A percentile compares a stretch with the other conserved stretches of the same genome.
Conservation (phyloP, 2,113 vertebrate genomes). For the Aegypius monachus region DNA sequence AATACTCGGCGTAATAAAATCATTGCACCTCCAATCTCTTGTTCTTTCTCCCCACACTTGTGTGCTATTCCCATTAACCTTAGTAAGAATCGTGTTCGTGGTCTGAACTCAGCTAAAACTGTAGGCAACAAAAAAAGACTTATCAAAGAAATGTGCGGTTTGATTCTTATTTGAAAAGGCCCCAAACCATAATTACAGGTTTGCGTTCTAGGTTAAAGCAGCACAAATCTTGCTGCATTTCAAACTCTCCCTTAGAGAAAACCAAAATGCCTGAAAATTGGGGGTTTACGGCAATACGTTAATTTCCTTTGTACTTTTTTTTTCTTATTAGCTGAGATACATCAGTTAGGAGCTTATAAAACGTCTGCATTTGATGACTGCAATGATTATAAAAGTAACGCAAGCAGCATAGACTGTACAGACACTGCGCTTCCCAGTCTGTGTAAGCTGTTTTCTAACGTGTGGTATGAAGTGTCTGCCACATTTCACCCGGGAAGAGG, state of each 20-base stretch:
- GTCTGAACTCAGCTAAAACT: not conserved
- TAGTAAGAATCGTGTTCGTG: not conserved
- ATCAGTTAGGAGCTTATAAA: not conserved
- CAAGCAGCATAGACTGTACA: not conserved
- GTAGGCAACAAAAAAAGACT: not conserved
- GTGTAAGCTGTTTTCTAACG: not conserved
- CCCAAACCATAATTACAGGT: not conserved
- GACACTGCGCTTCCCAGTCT: not conserved
- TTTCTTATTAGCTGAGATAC: not conserved
- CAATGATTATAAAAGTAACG: not conserved
- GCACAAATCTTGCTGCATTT: not conserved
- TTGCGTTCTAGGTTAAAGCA: not conserved
- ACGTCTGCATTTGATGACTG: not conserved
- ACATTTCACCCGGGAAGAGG: not conserved
- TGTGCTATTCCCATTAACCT: conserved; percentile 29
- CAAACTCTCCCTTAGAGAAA: not conserved
- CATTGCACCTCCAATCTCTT: not conserved
- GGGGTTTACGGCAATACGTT: not conserved
- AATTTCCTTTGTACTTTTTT: not conserved
- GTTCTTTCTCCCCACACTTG: not conserved
- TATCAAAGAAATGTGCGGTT: not conserved
- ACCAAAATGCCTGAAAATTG: not conserved
- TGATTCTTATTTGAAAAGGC: not conserved
- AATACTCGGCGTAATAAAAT: conserved; percentile 43
- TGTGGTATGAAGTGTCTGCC: not conserved